These are phyloP conservation scores for Cephalotes varians DNA, from an alignment of 2,888 invertebrate genomes.

Conservation along the genomic window DNA sequence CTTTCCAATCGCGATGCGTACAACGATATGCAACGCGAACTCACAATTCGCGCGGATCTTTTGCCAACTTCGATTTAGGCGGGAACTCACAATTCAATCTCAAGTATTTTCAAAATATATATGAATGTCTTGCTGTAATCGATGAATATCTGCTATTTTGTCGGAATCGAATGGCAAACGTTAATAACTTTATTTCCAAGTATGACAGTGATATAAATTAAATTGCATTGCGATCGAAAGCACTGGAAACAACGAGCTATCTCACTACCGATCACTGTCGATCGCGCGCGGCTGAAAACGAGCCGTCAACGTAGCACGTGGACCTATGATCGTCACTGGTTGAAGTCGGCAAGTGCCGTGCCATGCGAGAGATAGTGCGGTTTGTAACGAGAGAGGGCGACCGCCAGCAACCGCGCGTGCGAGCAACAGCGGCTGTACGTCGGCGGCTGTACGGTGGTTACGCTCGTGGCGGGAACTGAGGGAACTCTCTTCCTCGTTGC, in stretches of 20 bases:
- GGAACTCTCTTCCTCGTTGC: slow-evolving; percentile 6
- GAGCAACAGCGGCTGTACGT: slow-evolving; percentile 48
- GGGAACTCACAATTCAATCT: neutral
- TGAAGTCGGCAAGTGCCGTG: slow-evolving; percentile 53
- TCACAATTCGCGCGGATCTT: slow-evolving; percentile 1
- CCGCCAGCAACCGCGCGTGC: slow-evolving; percentile 49
- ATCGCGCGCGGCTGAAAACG: slow-evolving; percentile 25
- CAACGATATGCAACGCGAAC: neutral
- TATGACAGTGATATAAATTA: neutral
- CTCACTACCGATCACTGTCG: slow-evolving; percentile 5
- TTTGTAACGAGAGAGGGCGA: slow-evolving; percentile 33
- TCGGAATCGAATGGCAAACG: neutral
- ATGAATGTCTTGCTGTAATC: neutral
- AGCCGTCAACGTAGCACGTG: slow-evolving; percentile 60
- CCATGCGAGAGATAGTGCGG: slow-evolving; percentile 38
- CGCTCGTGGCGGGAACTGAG: slow-evolving; percentile 1
- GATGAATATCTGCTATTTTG: neutral
- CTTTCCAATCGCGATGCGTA: slow-evolving; percentile 12
- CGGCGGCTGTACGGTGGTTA: slow-evolving; percentile 48
- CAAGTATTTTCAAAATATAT: neutral
- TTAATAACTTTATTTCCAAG: neutral
- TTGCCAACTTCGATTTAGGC: neutral
- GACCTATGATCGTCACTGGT: slow-evolving; percentile 56
- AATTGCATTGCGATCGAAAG: slow-evolving; percentile 16
- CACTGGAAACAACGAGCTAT: neutral